Evolutionary conservation across 37 sponge, comb jelly and placozoan species (phyloP), one percentile per base, ranked within the genome.

Genomic region (Bolinopsis microptera): DNA sequence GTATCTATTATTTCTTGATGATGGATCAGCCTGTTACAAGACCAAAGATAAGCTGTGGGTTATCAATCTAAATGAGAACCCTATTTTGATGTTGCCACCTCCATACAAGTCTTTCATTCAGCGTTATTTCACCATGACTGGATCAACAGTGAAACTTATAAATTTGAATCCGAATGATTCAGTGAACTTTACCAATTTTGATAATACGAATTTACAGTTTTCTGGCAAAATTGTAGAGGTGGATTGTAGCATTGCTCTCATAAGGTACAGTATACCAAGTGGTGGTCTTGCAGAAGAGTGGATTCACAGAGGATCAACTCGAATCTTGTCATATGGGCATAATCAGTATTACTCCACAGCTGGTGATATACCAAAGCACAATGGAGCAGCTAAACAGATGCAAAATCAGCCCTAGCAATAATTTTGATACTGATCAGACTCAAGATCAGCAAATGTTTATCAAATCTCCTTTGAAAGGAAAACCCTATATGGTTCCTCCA

Each of bases 11-110:
- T 86, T 86, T 27, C 90, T 86, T 41, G 90, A 86, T 27, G 90
- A 86, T 86, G 90, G 90, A 16, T 39, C 90, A 3, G 90, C 90
- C 21, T 86, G 90, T 27, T 86, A 86, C 48, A 86, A 86, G 30
- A 86, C 90, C 3, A 86, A 86, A 27, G 90, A 86, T 41, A 86
- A 86, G 61, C 61, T 86, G 18, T 86, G 90, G 90, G 90, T 86
- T 26, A 86, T 86, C 41, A 86, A 86, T 25, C 61, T 86, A 22
- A 34, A 36, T 38, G 90, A 86, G 39, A 86, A 86, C 24, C 90
- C 90, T 86, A 41, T 86, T 2, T 3, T 86, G 90, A 86, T 86
- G 90, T 48, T 86, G 3, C 90, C 90, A 33, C 90, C 61, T 24
- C 36, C 90, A 39, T 86, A 86, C 90, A 86, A 86, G 35, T 41